Evolutionary conservation across 2,888 invertebrate genomes (phyloP), one percentile per base, ranked within the genome.

Genomic region (Sarcophaga rosellei): DNA sequence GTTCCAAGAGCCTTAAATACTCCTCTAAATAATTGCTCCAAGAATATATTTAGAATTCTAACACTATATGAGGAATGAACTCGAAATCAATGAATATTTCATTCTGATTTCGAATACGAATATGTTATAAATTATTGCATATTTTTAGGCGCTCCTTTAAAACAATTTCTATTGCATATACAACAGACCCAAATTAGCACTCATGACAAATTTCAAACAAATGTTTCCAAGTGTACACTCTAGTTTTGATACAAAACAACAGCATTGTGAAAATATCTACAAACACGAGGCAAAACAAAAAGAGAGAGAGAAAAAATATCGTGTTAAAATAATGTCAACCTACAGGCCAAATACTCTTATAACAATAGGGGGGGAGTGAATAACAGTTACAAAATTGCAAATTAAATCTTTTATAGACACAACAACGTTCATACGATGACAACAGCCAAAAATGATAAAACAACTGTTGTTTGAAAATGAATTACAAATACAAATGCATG

Each of bases 241-340:
- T 12, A 53, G 53, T 53, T 53, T 53, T 17, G 12, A 15, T 15
- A 47, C 15, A 47, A 15, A 47, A 47, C 11, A 47, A 47, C 15
- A 47, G 11, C 53, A 1, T 73, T 75, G 68, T n/a, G 20, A 61
- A 75, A 53, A 35, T 35, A 35, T 35, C 35, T 35, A 35, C 35
- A 35, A 35, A 35, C 6, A 35, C 35, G 35, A 35, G 6, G 1
- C 35, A 35, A 35, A 68, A 74, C n/a, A 69, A 69, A 17, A 68
- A 68, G 35, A 21, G 53, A 20, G 2, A 3, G 63, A 15, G 21
- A 66, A 63, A 23, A 53, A 57, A 53, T 62, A 63, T 62, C 5
- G 53, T 53, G 53, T 75, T 57, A 44, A 69, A 62, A 81, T 75
- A 62, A 74, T 74, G 68, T 62, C 35, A 53, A 74, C 53, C 62